Evolutionary conservation across 2,797 vertebrate genomes (phyloP).

Genomic region (Menidia menidia): DNA sequence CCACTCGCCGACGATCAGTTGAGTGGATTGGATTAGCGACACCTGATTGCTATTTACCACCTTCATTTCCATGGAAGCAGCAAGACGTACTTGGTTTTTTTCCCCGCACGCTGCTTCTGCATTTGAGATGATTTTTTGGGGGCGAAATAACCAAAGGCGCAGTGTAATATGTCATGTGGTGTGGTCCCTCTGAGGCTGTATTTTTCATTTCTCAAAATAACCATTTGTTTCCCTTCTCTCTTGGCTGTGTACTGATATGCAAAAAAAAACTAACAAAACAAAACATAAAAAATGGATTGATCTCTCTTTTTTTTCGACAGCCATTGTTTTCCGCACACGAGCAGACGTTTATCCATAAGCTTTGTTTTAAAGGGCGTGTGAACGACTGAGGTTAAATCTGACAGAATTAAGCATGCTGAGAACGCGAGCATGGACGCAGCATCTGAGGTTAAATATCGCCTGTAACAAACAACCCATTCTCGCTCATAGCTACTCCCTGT

Average conservation of each 20-base stretch:
- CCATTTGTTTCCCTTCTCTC: no score
- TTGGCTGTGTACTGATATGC: no score
- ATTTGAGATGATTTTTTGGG: background rate
- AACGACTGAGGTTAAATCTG: background rate
- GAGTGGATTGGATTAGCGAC: background rate
- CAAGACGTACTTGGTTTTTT: background rate
- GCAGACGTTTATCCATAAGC: background rate
- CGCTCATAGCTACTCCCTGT: conserved; percentile 37
- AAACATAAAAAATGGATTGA: background rate
- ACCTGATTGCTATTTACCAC: background rate
- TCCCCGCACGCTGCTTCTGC: background rate
- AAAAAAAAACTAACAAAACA: no score
- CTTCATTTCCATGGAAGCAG: background rate
- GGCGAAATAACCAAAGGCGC: background rate
- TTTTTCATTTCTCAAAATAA: background rate
- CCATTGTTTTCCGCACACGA: background rate
- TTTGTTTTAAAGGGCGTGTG: background rate
- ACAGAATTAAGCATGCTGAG: background rate
- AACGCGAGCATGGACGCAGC: background rate
- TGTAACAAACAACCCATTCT: conserved; percentile 34
- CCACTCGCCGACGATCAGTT: background rate
- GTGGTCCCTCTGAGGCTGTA: background rate
- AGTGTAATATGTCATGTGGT: background rate
- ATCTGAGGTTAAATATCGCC: conserved; percentile 22
- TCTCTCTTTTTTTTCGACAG: background rate